Evolutionary conservation across 2,888 invertebrate species (phyloP).

Genomic region (Xestia ashworthii): DNA sequence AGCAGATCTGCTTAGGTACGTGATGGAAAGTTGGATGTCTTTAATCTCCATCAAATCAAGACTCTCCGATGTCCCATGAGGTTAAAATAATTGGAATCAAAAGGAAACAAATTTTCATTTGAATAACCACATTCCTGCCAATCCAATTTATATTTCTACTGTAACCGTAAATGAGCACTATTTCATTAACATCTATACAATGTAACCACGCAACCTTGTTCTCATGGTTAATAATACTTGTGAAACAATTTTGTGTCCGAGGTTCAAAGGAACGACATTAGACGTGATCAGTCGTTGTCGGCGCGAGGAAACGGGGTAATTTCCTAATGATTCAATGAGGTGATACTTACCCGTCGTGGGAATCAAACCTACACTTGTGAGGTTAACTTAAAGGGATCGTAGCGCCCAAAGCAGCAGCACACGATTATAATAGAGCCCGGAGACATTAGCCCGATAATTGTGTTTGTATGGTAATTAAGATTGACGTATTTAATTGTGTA

Average conservation of each 20-base stretch:
- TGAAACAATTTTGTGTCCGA: constrained; percentile 74
- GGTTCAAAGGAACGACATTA: constrained; percentile 78
- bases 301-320: constrained; percentile 77
- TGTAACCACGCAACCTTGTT: constrained; percentile 58
- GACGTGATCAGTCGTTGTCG: constrained; percentile 77
- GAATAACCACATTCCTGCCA: neutral
- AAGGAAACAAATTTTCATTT: neutral
- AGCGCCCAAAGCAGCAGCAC: constrained; percentile 40
- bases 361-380: constrained; percentile 78
- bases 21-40: neutral
- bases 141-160: constrained; percentile 17
- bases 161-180: constrained; percentile 50
- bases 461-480: constrained; percentile 72
- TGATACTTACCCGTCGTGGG: constrained; percentile 84
- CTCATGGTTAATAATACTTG: constrained; percentile 72
- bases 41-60: neutral
- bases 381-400: constrained; percentile 56
- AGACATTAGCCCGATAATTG: constrained; percentile 64
- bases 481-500: constrained; percentile 74
- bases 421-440: constrained; percentile 53
- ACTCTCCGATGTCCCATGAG: neutral
- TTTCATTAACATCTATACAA: constrained; percentile 56
- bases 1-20: neutral
- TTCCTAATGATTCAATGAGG: constrained; percentile 84
- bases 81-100: neutral